A percentile compares a stretch with the other conserved stretches of the same genome.
Evolutionary conservation across 1,140 invertebrate genomes (phyloP).

Genomic region (Drosophila simulans): DNA sequence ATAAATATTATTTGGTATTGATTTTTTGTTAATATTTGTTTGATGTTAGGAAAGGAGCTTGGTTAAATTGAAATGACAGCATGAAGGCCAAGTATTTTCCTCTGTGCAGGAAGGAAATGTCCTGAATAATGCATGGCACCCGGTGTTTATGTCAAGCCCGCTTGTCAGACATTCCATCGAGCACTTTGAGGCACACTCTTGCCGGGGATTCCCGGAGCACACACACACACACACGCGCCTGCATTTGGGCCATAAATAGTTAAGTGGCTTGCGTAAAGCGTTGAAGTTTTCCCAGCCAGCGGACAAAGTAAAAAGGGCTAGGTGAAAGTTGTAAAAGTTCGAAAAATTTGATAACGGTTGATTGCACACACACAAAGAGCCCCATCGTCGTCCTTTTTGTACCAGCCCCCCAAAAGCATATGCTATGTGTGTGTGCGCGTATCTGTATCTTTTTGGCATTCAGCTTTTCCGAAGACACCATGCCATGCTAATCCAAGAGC

Average conservation of each 20-base stretch:
- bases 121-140: conserved; percentile 42
- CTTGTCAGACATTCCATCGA: conserved; percentile 38
- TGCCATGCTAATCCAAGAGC: conserved; percentile 64
- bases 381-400: conserved; percentile 29
- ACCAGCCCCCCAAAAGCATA: conserved; percentile 24
- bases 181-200: conserved; percentile 21
- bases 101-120: background rate
- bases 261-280: conserved; percentile 54
- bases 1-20: too few relatives aligned
- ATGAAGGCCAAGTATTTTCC: background rate
- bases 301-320: conserved; percentile 24
- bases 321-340: conserved; percentile 59
- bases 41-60: background rate
- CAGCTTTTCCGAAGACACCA: conserved; percentile 10
- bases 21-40: background rate
- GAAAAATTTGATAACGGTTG: conserved; percentile 67
- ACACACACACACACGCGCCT: conserved; percentile 13
- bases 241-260: conserved; percentile 45
- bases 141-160: conserved; percentile 48
- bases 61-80: background rate
- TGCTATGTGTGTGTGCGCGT: conserved; percentile 8
- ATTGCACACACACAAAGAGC: conserved; percentile 50
- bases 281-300: conserved; percentile 36
- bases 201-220: conserved; percentile 2
- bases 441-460: conserved; percentile 27